These are phyloP conservation scores for Sebastiscus albofasciatus DNA, from an alignment of 2,797 vertebrate genomes.

Conservation along the genomic window DNA sequence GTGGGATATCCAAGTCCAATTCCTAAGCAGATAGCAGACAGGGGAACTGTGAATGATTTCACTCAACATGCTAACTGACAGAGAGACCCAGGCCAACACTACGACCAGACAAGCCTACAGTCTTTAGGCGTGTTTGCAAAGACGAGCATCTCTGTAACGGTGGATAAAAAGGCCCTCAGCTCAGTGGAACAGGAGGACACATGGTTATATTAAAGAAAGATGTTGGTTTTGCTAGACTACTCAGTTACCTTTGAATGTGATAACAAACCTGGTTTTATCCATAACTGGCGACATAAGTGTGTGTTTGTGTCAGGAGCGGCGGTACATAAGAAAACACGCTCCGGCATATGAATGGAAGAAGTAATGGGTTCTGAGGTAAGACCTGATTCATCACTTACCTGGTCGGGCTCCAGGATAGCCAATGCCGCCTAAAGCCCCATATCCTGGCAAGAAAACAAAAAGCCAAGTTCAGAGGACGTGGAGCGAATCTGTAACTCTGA, in stretches of 20 bases:
- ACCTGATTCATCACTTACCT: slow-evolving; percentile 66
- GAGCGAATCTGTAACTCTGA: slow-evolving; percentile 32
- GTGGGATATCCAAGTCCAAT: slow-evolving; percentile 6
- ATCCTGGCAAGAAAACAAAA: slow-evolving; percentile 72
- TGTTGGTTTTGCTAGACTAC: neutral
- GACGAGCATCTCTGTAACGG: neutral
- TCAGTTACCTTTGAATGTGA: neutral
- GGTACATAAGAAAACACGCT: neutral
- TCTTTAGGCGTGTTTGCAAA: neutral
- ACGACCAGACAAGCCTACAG: neutral
- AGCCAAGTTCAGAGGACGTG: slow-evolving; percentile 31
- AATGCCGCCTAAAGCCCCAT: slow-evolving; percentile 61
- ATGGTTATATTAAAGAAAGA: neutral
- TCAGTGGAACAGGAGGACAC: neutral
- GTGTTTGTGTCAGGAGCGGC: neutral
- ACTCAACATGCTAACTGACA: neutral
- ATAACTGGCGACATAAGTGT: neutral
- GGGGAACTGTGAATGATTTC: neutral
- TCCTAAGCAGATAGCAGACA: slow-evolving; percentile 29
- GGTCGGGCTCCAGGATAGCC: slow-evolving; percentile 65
- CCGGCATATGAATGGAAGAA: neutral
- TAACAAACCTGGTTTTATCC: neutral
- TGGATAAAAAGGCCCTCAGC: neutral
- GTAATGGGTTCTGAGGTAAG: neutral
- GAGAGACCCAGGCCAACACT: neutral